phyloP scores from a whole-genome alignment of 2,888 invertebrate species.

The Crepidodera aurea region DNA sequence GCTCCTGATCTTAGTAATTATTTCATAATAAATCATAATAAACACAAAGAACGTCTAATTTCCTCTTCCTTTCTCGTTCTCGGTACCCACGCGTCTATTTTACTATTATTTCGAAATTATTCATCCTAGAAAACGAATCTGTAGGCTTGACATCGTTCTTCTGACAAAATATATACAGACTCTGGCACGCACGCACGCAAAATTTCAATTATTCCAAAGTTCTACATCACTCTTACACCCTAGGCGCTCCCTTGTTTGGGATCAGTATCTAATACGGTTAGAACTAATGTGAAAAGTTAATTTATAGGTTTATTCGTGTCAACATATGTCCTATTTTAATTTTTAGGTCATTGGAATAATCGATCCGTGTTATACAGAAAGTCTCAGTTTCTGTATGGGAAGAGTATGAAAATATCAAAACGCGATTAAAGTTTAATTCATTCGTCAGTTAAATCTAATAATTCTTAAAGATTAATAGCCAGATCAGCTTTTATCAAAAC shows the following conservation, averaged over 20 bases:
- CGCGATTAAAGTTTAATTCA: too few species aligned
- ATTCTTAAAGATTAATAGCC: too few species aligned
- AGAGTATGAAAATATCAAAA: too few species aligned
- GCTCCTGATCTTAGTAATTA: background rate
- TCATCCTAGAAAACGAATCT: constrained; percentile 3
- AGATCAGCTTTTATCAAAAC: too few species aligned
- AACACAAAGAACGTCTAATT: background rate
- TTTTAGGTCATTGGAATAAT: background rate
- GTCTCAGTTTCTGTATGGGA: too few species aligned
- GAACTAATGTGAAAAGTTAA: background rate
- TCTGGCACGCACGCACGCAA: background rate
- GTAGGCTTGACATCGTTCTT: background rate
- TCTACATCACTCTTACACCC: background rate
- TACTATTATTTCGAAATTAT: constrained; percentile 2
- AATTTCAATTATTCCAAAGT: background rate
- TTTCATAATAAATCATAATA: background rate
- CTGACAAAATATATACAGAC: too few species aligned
- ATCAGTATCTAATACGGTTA: background rate
- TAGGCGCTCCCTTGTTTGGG: background rate
- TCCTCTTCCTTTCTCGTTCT: background rate
- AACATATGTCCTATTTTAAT: background rate
- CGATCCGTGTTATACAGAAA: background rate
- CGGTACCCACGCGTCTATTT: constrained; percentile 1
- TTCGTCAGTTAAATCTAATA: too few species aligned
- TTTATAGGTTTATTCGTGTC: background rate